phyloP scores from a whole-genome alignment of 2,888 invertebrate genomes.

The Bembecia ichneumoniformis region DNA sequence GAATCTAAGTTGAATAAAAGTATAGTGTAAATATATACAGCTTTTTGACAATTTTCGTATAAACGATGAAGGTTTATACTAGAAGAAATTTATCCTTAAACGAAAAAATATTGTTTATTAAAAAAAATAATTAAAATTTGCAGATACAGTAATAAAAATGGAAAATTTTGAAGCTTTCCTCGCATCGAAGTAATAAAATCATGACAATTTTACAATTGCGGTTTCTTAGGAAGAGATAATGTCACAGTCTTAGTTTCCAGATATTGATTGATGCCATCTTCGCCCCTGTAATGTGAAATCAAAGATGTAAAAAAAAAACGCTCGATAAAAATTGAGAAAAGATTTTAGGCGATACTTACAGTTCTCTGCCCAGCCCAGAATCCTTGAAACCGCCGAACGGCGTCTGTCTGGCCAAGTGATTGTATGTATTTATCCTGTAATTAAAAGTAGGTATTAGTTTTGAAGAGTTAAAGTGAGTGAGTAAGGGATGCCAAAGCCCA shows the following conservation, averaged over 20 bases:
- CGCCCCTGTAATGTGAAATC: constrained; percentile 72
- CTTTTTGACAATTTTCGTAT: too few relatives aligned
- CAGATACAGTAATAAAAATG: neutral
- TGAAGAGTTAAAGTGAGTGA: too few relatives aligned
- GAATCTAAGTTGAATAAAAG: too few relatives aligned
- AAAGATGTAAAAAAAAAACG: neutral
- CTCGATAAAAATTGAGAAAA: too few relatives aligned
- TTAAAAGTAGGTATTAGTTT: too few relatives aligned
- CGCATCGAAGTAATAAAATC: neutral
- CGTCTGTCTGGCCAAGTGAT: constrained; percentile 79
- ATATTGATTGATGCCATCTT: constrained; percentile 83
- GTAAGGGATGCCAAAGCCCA: too few relatives aligned
- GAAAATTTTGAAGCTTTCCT: neutral
- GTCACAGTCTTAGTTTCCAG: constrained; percentile 84
- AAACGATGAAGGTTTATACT: too few relatives aligned
- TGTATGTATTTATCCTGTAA: constrained; percentile 82
- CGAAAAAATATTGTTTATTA: too few relatives aligned
- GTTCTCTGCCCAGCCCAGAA: constrained; percentile 88
- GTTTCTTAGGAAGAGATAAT: constrained; percentile 72
- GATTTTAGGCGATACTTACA: constrained; percentile 48
- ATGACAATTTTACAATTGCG: constrained; percentile 26
- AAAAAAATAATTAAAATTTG: too few relatives aligned
- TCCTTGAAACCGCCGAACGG: constrained; percentile 93
- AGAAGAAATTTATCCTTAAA: too few relatives aligned
- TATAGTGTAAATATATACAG: too few relatives aligned